Conservation (phyloP, 2,113 vertebrate species). For the Gila orcuttii region DNA sequence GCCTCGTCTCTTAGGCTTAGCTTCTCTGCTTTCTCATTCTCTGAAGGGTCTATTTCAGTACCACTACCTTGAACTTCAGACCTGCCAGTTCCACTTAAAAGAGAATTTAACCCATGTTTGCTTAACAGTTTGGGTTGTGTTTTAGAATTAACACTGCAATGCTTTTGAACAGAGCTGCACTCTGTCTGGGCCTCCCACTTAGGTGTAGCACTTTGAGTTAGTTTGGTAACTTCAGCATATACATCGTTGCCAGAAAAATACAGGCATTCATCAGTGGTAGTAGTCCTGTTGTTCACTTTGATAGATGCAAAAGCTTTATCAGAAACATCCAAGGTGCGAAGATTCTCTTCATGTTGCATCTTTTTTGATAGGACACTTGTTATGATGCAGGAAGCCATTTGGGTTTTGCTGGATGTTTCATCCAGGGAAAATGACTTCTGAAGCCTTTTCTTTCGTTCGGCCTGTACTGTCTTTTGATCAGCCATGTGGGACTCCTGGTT, state of each 20-base stretch:
- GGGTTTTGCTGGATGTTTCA: slow-evolving; percentile 73
- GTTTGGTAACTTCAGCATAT: slow-evolving; percentile 27
- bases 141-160: slow-evolving; percentile 29
- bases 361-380: slow-evolving; percentile 84
- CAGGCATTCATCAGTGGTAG: slow-evolving; percentile 29
- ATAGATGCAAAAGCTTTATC: slow-evolving; percentile 36
- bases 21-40: slow-evolving; percentile 52
- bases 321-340: slow-evolving; percentile 66
- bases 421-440: slow-evolving; percentile 85
- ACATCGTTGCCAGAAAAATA: slow-evolving; percentile 50
- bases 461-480: slow-evolving; percentile 9
- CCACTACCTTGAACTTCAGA: slow-evolving; percentile 37
- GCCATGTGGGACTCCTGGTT: slow-evolving; percentile 38
- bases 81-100: slow-evolving; percentile 9
- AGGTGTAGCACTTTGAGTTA: slow-evolving; percentile 56
- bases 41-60: slow-evolving; percentile 51
- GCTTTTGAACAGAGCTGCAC: slow-evolving; percentile 29
- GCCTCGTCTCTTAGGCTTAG: slow-evolving; percentile 34
- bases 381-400: slow-evolving; percentile 83
- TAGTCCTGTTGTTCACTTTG: slow-evolving; percentile 32
- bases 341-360: slow-evolving; percentile 78
- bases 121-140: slow-evolving; percentile 44
- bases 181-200: slow-evolving; percentile 35
- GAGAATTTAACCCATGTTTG: slow-evolving; percentile 52
- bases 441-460: slow-evolving; percentile 62